Base-by-base conservation (phyloP, 1,140 invertebrate genomes). In the Steinernema khuongi region DNA sequence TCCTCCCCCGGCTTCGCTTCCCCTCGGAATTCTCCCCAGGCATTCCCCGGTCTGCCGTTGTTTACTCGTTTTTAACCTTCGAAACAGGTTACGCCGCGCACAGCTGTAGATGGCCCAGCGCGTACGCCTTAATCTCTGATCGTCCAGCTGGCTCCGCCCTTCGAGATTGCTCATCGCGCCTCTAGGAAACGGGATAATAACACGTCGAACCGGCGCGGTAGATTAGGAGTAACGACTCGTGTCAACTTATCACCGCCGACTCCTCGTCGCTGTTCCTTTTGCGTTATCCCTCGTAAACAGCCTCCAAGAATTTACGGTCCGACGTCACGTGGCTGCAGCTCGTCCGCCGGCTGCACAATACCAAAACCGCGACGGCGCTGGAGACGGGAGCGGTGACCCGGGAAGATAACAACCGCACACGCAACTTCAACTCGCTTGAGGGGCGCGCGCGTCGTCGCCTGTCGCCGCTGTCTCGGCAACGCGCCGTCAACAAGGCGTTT, bases 51-150 rank as follows among this genome's bases (percentile, higher is more conserved):
- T n/a, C 50, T 26, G 11, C 50, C 14, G 50, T 60, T 60, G 50
- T 60, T 60, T 60, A 60, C 50, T 22, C 50, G 50, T 60, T 60
- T 60, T 60, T 7, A 60, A 60, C 50, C 50, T 22, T 60, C 50
- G 50, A 22, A 60, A 22, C 50, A 60, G 50, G 50, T 60, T 60
- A 22, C 22, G 36, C n/a, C 36, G 36, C 36, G 36, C 36, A n/a
- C 36, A 41, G 7, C 7, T 7, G 7, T 7, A 11, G 36, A 60
- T 60, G 19, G 50, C 50, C 50, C 50, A 14, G 19, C 14, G 36
- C 19, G 50, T 14, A 17, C 26, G 50, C 22, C 26, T 26, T 60
- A 60, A 60, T 60, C 50, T 60, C 11, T 60, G 50, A 26, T 60
- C 50, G 50, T 26, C 26, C 19, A n/a, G 50, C 50, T 60, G 7